A percentile compares a stretch with the other conserved stretches of the same genome.
phyloP scores from a whole-genome alignment of 1,140 invertebrate genomes.

The Apis florea region DNA sequence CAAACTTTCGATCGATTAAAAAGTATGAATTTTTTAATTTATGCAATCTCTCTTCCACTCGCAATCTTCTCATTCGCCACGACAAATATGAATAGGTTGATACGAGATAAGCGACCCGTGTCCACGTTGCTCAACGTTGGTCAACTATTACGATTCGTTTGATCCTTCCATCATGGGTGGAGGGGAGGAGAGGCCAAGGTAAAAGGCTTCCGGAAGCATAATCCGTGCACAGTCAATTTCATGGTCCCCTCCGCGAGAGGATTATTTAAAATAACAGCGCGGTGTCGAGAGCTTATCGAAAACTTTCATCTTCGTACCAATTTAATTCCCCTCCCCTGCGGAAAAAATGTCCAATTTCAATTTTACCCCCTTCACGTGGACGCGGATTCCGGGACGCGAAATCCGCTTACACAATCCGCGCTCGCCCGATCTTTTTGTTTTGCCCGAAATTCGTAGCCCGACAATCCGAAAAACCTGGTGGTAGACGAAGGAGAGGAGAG shows the following conservation, averaged over 20 bases:
- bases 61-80: no score
- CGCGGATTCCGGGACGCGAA: conserved; percentile 13
- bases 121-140: no score
- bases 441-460: conserved; percentile 2
- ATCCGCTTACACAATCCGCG: conserved; percentile 20
- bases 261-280: conserved; percentile 12
- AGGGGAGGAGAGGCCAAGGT: neutral
- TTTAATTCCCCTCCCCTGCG: neutral
- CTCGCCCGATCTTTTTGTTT: neutral
- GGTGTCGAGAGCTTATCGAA: conserved; percentile 1
- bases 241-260: neutral
- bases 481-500: no score
- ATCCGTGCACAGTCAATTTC: neutral
- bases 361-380: neutral
- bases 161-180: neutral
- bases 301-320: conserved; percentile 20
- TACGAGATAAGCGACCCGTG: no score
- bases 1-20: no score
- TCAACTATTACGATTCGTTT: no score
- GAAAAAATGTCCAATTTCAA: conserved; percentile 22
- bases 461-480: neutral
- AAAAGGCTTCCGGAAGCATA: conserved; percentile 1
- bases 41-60: no score
- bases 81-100: no score
- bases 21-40: no score